These are phyloP conservation scores for Abrostola tripartita DNA, from an alignment of 2,888 invertebrate genomes.

Conservation along the genomic window DNA sequence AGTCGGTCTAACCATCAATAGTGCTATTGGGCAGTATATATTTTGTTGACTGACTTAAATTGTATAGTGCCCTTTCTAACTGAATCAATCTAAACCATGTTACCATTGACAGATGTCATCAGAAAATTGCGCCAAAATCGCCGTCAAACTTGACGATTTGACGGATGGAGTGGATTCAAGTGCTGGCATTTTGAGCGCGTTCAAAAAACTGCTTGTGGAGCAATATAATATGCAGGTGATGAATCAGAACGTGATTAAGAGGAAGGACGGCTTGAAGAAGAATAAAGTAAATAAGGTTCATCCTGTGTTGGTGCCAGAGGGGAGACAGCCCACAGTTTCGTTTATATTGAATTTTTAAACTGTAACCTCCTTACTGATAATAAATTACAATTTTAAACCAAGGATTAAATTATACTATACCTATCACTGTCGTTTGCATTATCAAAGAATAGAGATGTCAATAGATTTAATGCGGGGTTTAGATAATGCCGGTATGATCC, in stretches of 20 bases:
- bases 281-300: slow-evolving; percentile 63
- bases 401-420: too few species aligned
- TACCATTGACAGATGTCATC: slow-evolving; percentile 72
- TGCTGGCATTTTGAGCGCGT: slow-evolving; percentile 55
- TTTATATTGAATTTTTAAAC: slow-evolving; percentile 60
- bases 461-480: too few species aligned
- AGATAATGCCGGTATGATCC: too few species aligned
- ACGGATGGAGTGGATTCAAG: slow-evolving; percentile 55
- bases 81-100: too few species aligned
- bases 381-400: too few species aligned
- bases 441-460: too few species aligned
- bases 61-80: too few species aligned
- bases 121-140: slow-evolving; percentile 73
- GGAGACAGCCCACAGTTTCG: slow-evolving; percentile 67
- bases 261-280: slow-evolving; percentile 57
- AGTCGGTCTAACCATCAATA: too few species aligned
- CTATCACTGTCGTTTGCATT: too few species aligned
- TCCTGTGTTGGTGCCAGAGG: slow-evolving; percentile 63
- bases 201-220: slow-evolving; percentile 69
- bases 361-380: too few species aligned
- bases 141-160: slow-evolving; percentile 72
- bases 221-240: slow-evolving; percentile 68
- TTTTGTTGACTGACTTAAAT: too few species aligned
- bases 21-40: too few species aligned
- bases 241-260: slow-evolving; percentile 58